Evolutionary conservation across 2,888 invertebrate species (phyloP).

Genomic region (Opisthograptis luteolata): DNA sequence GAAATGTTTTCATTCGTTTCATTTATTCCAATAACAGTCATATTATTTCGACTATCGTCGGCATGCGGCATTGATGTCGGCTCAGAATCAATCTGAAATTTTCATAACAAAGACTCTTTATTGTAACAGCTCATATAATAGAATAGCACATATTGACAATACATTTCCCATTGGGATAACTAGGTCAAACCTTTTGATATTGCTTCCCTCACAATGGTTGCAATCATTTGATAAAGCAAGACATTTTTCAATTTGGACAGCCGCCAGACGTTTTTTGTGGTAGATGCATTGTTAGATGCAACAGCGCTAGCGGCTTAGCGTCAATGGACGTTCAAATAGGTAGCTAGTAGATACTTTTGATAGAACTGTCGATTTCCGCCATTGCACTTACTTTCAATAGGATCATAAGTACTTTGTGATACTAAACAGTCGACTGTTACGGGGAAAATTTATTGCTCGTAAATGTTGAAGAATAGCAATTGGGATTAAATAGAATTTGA

Average conservation of each 20-base stretch:
- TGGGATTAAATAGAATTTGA: constrained; percentile 6
- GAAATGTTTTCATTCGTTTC: constrained; percentile 23
- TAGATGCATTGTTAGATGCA: constrained; percentile 56
- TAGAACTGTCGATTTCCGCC: constrained; percentile 11
- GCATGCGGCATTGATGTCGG: constrained; percentile 39
- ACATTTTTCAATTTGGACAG: constrained; percentile 72
- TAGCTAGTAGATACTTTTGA: too few relatives aligned
- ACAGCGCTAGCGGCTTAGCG: constrained; percentile 2
- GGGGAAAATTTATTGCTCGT: constrained; percentile 23
- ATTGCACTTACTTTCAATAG: constrained; percentile 24
- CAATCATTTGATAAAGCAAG: constrained; percentile 62
- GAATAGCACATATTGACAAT: constrained; percentile 52
- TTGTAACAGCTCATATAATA: constrained; percentile 58
- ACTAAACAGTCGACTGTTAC: constrained; percentile 15
- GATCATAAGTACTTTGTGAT: neutral
- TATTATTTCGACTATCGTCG: constrained; percentile 38
- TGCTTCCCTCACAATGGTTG: constrained; percentile 59
- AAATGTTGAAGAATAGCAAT: constrained; percentile 12
- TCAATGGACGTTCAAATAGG: constrained; percentile 8
- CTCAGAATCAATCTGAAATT: constrained; percentile 52
- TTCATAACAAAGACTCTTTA: constrained; percentile 53
- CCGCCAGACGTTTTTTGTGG: constrained; percentile 64
- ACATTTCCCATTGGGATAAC: constrained; percentile 58
- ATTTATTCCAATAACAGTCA: constrained; percentile 31
- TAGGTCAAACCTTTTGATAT: constrained; percentile 68